These are phyloP conservation scores for Gila orcuttii DNA, from an alignment of 2,113 vertebrate genomes.

Conservation along the genomic window DNA sequence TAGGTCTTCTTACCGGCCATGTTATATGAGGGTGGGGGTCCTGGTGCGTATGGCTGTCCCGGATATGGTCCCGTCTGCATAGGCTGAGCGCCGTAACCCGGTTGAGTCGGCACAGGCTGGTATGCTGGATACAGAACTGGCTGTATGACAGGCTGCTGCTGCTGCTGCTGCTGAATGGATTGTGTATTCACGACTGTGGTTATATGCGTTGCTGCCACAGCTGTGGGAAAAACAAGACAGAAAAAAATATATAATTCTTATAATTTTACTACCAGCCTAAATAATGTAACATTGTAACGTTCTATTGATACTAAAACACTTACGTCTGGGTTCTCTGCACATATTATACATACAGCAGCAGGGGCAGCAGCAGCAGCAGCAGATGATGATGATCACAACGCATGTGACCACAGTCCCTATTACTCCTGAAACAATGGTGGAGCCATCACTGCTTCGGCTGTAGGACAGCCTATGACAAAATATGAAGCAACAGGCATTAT, in stretches of 20 bases:
- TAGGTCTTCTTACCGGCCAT: background rate
- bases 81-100: background rate
- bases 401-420: slow-evolving; percentile 62
- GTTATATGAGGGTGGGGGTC: slow-evolving; percentile 61
- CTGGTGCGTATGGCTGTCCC: slow-evolving; percentile 72
- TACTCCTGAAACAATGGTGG: background rate
- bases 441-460: slow-evolving; percentile 23
- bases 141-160: background rate
- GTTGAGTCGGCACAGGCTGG: background rate
- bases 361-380: slow-evolving; percentile 88
- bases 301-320: slow-evolving; percentile 62
- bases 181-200: background rate
- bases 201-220: background rate
- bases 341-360: slow-evolving; percentile 92
- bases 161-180: background rate
- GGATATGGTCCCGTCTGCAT: background rate
- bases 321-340: slow-evolving; percentile 82
- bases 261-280: background rate
- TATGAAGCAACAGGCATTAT: background rate
- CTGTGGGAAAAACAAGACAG: background rate
- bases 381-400: slow-evolving; percentile 80
- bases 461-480: background rate
- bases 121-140: background rate
- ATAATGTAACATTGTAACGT: background rate
- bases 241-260: background rate